phyloP scores from a whole-genome alignment of 1,140 invertebrate species.

The Chymomyza costata region DNA sequence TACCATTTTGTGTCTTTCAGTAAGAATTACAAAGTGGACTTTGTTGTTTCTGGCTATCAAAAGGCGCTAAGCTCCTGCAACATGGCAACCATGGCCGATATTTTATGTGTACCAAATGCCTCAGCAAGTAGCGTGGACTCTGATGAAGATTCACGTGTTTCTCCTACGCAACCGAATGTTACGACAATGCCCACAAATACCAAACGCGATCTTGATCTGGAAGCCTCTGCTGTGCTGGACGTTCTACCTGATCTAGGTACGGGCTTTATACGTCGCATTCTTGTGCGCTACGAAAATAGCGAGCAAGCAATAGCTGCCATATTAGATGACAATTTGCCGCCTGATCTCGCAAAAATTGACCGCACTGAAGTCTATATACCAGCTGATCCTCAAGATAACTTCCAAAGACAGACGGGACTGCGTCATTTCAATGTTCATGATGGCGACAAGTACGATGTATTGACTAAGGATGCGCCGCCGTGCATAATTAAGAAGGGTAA shows the following conservation, averaged over 20 bases:
- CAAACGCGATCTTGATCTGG: constrained; percentile 57
- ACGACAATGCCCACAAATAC: constrained; percentile 7
- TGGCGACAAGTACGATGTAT: constrained; percentile 86
- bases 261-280: constrained; percentile 82
- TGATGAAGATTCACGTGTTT: constrained; percentile 17
- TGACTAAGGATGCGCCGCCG: constrained; percentile 78
- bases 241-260: constrained; percentile 87
- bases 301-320: constrained; percentile 87
- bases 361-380: constrained; percentile 76
- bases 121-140: constrained; percentile 8
- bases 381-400: constrained; percentile 77
- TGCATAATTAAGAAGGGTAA: constrained; percentile 72
- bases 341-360: constrained; percentile 76
- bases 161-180: not conserved
- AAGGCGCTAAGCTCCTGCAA: constrained; percentile 37
- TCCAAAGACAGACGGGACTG: constrained; percentile 77
- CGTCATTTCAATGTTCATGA: constrained; percentile 83
- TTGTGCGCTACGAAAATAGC: constrained; percentile 84
- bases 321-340: constrained; percentile 83
- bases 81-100: constrained; percentile 41
- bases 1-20: too few relatives aligned
- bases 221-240: constrained; percentile 76
- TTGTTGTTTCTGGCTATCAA: constrained; percentile 67
- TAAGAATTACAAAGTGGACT: constrained; percentile 78
- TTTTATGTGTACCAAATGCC: constrained; percentile 15